Evolutionary conservation across 30 jellyfish, hydroid and myxozoan species (phyloP), one percentile per base, ranked within the genome.

Genomic region (Aurelia aurita complex sp. Pacific): DNA sequence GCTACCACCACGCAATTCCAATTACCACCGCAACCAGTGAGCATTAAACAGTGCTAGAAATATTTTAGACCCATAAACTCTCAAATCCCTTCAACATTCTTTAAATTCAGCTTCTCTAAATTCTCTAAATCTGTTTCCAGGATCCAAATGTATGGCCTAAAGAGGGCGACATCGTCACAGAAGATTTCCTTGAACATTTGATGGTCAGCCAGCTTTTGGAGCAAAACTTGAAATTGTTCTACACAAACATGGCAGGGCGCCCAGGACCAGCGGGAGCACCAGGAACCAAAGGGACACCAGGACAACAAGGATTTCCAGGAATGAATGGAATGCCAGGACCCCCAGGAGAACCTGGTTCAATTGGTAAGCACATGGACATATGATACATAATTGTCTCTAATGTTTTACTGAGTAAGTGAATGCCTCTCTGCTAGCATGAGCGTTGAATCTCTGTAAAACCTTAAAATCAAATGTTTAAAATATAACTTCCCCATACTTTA

Each of bases 211-310:
- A 96, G 66, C 94, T 96, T 32, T 86, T 96, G 50, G 98, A 92
- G 64, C 99, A 96, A 75, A 96, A 96, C 70, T 64, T 96, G 87
- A 96, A 92, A 54, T 74, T 96, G 86, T 96, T 96, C 79, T 96
- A 91, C 89, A 96, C 98, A 35, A 93, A 93, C 92, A 91, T 96
- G 97, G 98, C 98, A 32, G 99, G 99, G 35, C 67, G 97, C n/a
- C 99, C 99, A 2, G 99, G 99, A 12, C 96, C 88, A 42, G 98
- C 92, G 10, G 99, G 99, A 67, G 97, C 95, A 18, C 83, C 96
- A 16, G 99, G 99, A 15, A 80, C 76, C 53, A 70, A 85, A 55
- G 99, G 99, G 4, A 87, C 91, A 67, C 88, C 97, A 3, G 99
- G 99, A n/a, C 90, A 91, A 68, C 94, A 83, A 76, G 99, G 99